Conservation (phyloP, 2,797 vertebrate genomes). For the Dendrocincla tyrannina region DNA sequence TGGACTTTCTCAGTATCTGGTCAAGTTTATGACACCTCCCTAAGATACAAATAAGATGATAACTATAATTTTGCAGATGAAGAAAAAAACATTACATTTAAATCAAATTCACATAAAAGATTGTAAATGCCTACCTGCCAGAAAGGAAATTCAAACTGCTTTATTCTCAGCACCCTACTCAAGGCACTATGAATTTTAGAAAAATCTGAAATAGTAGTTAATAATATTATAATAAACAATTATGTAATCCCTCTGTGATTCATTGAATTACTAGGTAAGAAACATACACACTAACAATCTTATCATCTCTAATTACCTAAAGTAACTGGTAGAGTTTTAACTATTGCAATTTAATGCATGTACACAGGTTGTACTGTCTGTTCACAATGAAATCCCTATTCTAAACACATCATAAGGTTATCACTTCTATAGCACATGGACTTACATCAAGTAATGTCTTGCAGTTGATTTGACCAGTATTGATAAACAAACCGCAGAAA, state of each 20-base stretch:
- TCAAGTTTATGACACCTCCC: neutral
- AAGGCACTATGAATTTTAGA: neutral
- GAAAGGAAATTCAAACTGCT: neutral
- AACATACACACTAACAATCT: neutral
- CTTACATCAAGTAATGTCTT: constrained; percentile 18
- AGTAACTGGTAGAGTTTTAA: neutral
- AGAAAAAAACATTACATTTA: neutral
- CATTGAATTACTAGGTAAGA: neutral
- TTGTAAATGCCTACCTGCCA: neutral
- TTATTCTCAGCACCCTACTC: neutral
- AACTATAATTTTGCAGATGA: neutral
- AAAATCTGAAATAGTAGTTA: neutral
- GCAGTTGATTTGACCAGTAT: constrained; percentile 93
- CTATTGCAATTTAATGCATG: neutral
- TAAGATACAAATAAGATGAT: neutral
- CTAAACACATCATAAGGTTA: neutral
- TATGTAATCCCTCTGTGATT: neutral
- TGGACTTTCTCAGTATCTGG: neutral
- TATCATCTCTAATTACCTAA: neutral
- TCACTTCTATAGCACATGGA: neutral
- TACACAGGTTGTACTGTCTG: neutral
- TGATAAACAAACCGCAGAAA: constrained; percentile 84
- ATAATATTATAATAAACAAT: neutral
- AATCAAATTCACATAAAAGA: neutral
- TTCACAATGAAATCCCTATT: neutral